phyloP scores from a whole-genome alignment of 2,113 vertebrate genomes.

The Corythoichthys haematopterus region DNA sequence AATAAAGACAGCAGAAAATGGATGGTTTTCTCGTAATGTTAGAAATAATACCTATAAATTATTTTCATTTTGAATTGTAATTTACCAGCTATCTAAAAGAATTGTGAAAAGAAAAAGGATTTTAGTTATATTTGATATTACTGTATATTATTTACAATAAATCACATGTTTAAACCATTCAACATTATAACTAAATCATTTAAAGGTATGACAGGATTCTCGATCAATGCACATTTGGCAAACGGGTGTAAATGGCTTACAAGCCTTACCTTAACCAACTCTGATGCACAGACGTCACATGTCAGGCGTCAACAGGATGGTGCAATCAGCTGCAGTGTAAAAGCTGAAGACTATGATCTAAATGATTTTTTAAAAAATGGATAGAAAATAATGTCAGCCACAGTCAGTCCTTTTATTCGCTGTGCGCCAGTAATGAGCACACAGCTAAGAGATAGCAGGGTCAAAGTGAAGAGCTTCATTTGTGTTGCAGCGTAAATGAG shows the following conservation, averaged over 20 bases:
- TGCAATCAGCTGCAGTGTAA: not conserved
- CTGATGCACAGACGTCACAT: not conserved
- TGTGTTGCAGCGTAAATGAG: constrained; percentile 38
- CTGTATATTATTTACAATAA: not conserved
- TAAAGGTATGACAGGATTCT: not conserved
- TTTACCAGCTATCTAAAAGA: not conserved
- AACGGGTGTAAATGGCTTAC: too few species aligned
- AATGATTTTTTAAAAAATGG: constrained; percentile 50
- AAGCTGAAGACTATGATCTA: not conserved
- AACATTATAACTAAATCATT: not conserved
- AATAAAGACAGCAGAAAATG: not conserved
- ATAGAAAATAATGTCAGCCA: constrained; percentile 44
- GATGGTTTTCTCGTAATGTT: not conserved
- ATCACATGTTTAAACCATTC: not conserved
- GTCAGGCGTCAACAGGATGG: not conserved
- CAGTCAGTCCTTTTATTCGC: constrained; percentile 30
- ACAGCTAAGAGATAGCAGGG: constrained; percentile 30
- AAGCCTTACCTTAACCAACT: not conserved
- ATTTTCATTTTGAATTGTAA: not conserved
- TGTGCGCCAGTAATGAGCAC: constrained; percentile 32
- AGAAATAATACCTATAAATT: not conserved
- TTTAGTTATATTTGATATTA: not conserved
- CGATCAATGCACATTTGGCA: not conserved
- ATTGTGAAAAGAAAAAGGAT: not conserved
- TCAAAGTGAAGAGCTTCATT: constrained; percentile 34